Evolutionary conservation across 2,888 invertebrate genomes (phyloP), one percentile per base, ranked within the genome.

Genomic region (Nudaria mundana): DNA sequence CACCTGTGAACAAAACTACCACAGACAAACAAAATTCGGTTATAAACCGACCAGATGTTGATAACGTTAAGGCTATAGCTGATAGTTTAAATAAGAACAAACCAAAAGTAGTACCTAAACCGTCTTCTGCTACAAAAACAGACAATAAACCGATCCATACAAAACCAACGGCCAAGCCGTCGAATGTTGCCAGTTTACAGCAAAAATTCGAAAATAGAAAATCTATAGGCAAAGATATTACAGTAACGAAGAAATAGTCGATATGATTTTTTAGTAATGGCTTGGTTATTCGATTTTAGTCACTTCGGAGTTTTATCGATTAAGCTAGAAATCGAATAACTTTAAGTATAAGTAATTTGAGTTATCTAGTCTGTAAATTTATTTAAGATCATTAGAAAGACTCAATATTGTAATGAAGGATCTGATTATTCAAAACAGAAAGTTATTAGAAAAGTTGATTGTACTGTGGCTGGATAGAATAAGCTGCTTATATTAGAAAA

Each of bases 171-270:
- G 84, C 92, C 3, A 92, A 92, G 66, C 82, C 85, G 26, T 94
- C 94, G 12, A 94, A 92, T 71, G 94, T 95, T 37, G 94, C 94
- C 18, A 92, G 93, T 41, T 81, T 95, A 57, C 95, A 95, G 63
- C 94, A 94, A 63, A 94, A 94, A 73, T 95, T 95, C 69, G 95
- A 95, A 78, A 91, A 90, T 61, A 78, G 89, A 59, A 89, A 89
- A 57, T 84, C 86, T 8, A 48, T 83, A 43, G 83, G 84, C 10
- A 86, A 85, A 73, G 86, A 87, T 59, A 71, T 81, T 48, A 68
- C 56, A 25, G 62, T 69, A 30, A 66, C 66, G 37, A 85, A 84
- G 59, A 81, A 82, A 66, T 82, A 69, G 58, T 26, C 12, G 24
- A 7, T 28, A 40, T n/a, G n/a, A n/a, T 41, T 44, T 41, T 56